Evolutionary conservation across 2,113 vertebrate species (phyloP).

Genomic region (Prinia subflava): DNA sequence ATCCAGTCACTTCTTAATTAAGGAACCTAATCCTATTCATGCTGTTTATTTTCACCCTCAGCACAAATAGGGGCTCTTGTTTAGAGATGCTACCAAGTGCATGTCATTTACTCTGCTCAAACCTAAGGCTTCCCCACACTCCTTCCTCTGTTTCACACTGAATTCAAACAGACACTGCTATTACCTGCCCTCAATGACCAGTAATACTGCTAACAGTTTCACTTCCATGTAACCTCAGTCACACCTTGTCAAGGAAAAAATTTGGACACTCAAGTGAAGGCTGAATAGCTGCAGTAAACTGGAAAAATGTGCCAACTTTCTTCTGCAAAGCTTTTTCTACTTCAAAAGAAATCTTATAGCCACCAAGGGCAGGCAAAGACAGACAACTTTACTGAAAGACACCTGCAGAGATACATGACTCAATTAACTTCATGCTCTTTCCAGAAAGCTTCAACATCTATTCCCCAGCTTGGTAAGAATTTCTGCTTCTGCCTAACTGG

Average conservation of each 20-base stretch:
- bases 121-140: not conserved
- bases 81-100: not conserved
- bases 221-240: not conserved
- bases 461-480: not conserved
- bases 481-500: not conserved
- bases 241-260: not conserved
- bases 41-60: not conserved
- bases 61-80: accelerated
- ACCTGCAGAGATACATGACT: not conserved
- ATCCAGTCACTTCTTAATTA: not conserved
- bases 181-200: not conserved
- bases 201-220: not conserved
- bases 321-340: not conserved
- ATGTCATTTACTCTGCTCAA: not conserved
- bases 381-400: not conserved
- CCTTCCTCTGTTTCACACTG: not conserved
- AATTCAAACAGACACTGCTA: not conserved
- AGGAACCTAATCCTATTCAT: not conserved
- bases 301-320: not conserved
- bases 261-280: not conserved
- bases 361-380: not conserved
- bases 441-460: not conserved
- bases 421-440: not conserved
- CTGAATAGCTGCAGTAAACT: not conserved
- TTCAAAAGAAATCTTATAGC: not conserved